Base-by-base conservation (phyloP, 2,888 invertebrate species). In the Gisinianus flammeolus region DNA sequence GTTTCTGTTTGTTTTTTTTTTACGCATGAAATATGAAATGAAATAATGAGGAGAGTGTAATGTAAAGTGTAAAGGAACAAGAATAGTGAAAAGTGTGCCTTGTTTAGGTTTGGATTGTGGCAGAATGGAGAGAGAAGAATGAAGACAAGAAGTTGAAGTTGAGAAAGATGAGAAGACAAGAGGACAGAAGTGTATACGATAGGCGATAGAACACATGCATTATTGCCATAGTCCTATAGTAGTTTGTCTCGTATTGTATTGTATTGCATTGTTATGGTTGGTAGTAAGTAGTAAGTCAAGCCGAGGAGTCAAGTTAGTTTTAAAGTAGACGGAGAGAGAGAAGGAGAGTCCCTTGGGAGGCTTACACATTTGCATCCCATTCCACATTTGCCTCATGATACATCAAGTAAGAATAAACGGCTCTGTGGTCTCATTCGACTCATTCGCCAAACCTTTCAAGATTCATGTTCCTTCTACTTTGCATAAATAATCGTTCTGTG, bases 291-390 rank as follows among this genome's bases (percentile, higher is more conserved):
- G 3, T 19, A 44, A 44, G 44, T 19, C 44, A 44, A 44, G 44
- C 44, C 44, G 19, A 44, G 44, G 44, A 44, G 44, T 44, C 44
- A 44, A 44, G 16, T 44, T 44, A 44, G 44, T 44, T 44, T 12
- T 44, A 44, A 44, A 44, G 44, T 44, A 44, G 44, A 44, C 16
- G 16, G 28, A 64, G 28, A 26, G 8, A 26, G 64, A n/a, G n/a
- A n/a, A n/a, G n/a, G 72, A 31, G 44, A 12, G 35, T 64, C 74
- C 52, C 74, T 33, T 66, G 74, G 74, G 74, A 74, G 54, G 30
- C 30, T 19, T 16, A 74, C 66, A 74, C 52, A 74, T 74, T 74
- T 66, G 30, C 74, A 74, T 73, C 8, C 66, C 24, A 72, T 56
- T 44, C 31, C 30, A 30, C 28, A 26, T 71, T 6, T 44, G 6